These are phyloP conservation scores for Linepithema humile DNA, from an alignment of 1,140 invertebrate species.

Conservation along the genomic window DNA sequence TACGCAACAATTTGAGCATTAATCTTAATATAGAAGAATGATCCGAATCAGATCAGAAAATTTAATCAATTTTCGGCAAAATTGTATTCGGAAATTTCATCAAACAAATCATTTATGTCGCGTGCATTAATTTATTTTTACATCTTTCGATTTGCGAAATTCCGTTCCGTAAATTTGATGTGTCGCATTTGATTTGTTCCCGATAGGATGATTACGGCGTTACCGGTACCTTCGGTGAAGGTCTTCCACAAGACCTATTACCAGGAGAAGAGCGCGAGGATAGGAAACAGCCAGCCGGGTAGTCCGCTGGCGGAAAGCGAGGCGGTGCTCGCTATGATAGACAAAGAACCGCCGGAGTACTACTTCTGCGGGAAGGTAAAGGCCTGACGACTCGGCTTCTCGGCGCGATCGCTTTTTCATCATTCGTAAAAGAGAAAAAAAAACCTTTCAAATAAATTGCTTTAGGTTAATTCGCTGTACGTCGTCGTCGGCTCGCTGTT, in stretches of 20 bases:
- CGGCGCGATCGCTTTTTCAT: slow-evolving; percentile 17
- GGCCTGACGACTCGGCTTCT: too few relatives aligned
- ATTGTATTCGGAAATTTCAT: too few relatives aligned
- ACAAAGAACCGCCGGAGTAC: slow-evolving; percentile 86
- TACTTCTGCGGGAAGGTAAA: slow-evolving; percentile 89
- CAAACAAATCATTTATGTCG: not conserved
- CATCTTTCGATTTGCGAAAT: too few relatives aligned
- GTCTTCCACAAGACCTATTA: slow-evolving; percentile 83
- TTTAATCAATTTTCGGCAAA: not conserved
- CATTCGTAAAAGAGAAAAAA: not conserved
- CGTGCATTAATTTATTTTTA: not conserved
- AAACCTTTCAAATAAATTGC: not conserved
- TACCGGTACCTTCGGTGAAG: slow-evolving; percentile 82
- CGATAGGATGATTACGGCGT: slow-evolving; percentile 82
- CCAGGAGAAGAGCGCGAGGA: slow-evolving; percentile 79
- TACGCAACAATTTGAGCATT: not conserved
- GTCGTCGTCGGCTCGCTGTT: slow-evolving; percentile 90
- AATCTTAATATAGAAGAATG: not conserved
- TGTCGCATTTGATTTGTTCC: not conserved
- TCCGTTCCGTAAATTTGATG: too few relatives aligned
- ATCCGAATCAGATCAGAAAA: not conserved
- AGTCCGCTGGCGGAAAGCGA: slow-evolving; percentile 81
- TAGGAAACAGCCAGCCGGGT: slow-evolving; percentile 80
- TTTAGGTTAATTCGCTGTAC: slow-evolving; percentile 89
- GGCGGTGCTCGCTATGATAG: slow-evolving; percentile 76